Base-by-base conservation (phyloP, 2,888 invertebrate species). In the Coenonympha glycerion region DNA sequence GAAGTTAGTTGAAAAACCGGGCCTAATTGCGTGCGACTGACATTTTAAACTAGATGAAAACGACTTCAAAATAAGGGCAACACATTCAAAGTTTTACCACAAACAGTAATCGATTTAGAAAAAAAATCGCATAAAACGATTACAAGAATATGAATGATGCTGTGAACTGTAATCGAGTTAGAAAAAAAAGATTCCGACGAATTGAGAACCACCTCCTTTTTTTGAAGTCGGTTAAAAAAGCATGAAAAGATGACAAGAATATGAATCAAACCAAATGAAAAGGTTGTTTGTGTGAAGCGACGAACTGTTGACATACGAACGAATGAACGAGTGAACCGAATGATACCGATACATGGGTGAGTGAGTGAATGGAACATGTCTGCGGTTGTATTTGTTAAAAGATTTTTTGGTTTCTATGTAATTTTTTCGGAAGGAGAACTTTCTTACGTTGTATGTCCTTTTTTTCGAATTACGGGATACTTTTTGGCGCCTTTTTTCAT, bases 381-480 rank as follows among this genome's bases (percentile, higher is more conserved):
- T 67, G 74, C 48, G 80, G 79, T 81, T 81, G 79, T 79, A 75
- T 78, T 74, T 75, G 71, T 74, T 68, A 67, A 71, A 70, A 69
- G 31, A 8, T 13, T 39, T 2, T 79, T 79, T 45, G 28, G 73
- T 78, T 79, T 75, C 69, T 67, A 72, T 66, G 71, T 71, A 68
- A 66, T 73, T 74, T 39, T n/a, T 73, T 71, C 58, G 64, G 64
- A 73, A 74, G 65, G 64, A 71, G 33, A 45, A 45, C 8, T n/a
- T 31, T 45, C 22, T 45, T 45, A 18, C n/a, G 24, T 45, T 34
- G 15, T 15, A 13, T 15, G 15, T 31, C 15, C 16, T 33, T 15
- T 15, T 15, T 33, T 33, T 9, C 6, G 15, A 31, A 16, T 15
- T 16, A 3, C 31, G 3, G 16, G n/a, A 8, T 16, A 33, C 15